Evolutionary conservation across 2,888 invertebrate species (phyloP), one percentile per base, ranked within the genome.

Genomic region (Notodonta dromedarius): DNA sequence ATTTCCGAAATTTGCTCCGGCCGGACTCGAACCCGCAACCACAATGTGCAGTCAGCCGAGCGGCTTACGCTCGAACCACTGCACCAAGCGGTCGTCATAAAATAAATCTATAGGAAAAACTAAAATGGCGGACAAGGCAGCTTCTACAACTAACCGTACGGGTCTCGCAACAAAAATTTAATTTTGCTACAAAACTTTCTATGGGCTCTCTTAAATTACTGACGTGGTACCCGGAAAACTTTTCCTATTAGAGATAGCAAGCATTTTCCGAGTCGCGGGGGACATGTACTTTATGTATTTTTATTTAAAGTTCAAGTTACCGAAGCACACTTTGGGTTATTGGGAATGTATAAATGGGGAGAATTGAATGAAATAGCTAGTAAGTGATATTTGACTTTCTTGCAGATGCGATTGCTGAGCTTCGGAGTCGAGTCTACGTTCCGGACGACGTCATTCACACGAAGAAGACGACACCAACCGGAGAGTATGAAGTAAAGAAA

Each of bases 181-280:
- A 87, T 87, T 87, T 86, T 75, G 82, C 79, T 80, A 80, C 80
- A 79, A 76, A 87, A 88, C 82, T 88, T 86, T 82, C 66, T 84
- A 84, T 81, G 80, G 80, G 66, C 79, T 79, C 82, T 84, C 82
- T 84, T 85, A 87, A 88, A 86, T 88, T 84, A 87, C 87, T 84
- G 82, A 85, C 85, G 78, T 82, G 78, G 82, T 80, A 78, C 77
- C 63, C 59, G 63, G 14, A 44, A 44, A 89, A 88, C 76, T 89
- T 89, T 89, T 85, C 86, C 82, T 87, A 84, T 85, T 87, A 86
- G 78, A 80, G 74, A 70, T 69, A 67, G 71, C 67, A 63, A 67
- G 67, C 66, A 64, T 64, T 64, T 66, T 62, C 59, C 55, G 73
- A 60, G 61, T 35, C n/a, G 24, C 39, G 6, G 60, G 54, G 54